These are phyloP conservation scores for Cosmorhoe ocellata DNA, from an alignment of 2,888 invertebrate species.

Conservation along the genomic window DNA sequence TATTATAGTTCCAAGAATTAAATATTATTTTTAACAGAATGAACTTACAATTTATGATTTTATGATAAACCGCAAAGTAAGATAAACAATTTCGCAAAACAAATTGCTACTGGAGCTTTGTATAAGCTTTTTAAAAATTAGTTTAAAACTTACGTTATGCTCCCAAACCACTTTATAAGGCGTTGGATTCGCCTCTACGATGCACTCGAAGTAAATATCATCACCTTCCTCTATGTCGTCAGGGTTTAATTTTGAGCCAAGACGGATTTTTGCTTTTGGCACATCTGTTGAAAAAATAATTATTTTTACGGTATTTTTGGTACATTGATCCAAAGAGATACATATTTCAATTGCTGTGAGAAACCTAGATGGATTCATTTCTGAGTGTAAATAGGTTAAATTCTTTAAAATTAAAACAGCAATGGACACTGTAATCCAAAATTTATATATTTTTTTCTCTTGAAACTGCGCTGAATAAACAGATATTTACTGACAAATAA, in stretches of 20 bases:
- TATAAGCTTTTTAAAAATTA: too few species aligned
- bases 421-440: too few species aligned
- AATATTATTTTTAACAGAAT: too few species aligned
- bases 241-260: constrained; percentile 72
- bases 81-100: too few species aligned
- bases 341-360: constrained; percentile 7
- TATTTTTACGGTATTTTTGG: constrained; percentile 3
- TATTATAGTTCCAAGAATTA: too few species aligned
- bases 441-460: too few species aligned
- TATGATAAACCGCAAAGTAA: too few species aligned
- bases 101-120: too few species aligned
- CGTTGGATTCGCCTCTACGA: constrained; percentile 73
- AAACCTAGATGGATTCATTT: not conserved
- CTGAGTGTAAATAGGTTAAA: not conserved
- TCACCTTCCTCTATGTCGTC: constrained; percentile 78
- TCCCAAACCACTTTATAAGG: constrained; percentile 80
- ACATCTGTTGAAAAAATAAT: constrained; percentile 51
- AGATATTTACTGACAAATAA: too few species aligned
- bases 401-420: not conserved
- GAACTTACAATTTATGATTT: too few species aligned
- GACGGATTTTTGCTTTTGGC: constrained; percentile 56
- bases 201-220: constrained; percentile 77
- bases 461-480: too few species aligned
- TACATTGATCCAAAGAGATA: constrained; percentile 12
- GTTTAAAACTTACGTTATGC: constrained; percentile 68